A percentile compares a stretch with the other conserved stretches of the same genome.
phyloP scores from a whole-genome alignment of 2,797 vertebrate species.

The Tragelaphus oryx region DNA sequence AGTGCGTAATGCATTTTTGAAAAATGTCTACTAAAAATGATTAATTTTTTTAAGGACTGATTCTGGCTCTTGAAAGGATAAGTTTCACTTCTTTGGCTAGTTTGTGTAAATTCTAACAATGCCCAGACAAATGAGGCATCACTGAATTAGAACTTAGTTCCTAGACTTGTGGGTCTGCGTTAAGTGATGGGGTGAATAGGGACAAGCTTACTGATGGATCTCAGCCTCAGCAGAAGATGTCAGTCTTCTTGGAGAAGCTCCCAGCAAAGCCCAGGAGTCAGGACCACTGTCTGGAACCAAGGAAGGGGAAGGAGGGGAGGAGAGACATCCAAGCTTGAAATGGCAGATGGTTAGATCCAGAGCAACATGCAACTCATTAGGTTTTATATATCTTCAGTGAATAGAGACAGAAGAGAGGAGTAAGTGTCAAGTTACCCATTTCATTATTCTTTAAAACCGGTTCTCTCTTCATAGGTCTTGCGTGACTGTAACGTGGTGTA shows the following conservation, averaged over 20 bases:
- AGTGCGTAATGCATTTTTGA: slow-evolving; percentile 9
- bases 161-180: neutral
- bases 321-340: slow-evolving; percentile 15
- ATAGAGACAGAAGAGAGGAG: slow-evolving; percentile 29
- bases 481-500: neutral
- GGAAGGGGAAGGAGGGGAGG: neutral
- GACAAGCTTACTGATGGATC: neutral
- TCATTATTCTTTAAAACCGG: slow-evolving; percentile 43
- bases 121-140: neutral
- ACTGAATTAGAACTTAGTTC: neutral
- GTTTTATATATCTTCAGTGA: slow-evolving; percentile 44
- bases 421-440: slow-evolving; percentile 25
- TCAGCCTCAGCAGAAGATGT: neutral
- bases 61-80: slow-evolving; percentile 18
- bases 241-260: neutral
- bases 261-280: neutral
- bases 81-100: neutral
- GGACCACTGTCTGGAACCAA: neutral
- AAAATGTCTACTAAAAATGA: slow-evolving; percentile 49
- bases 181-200: neutral
- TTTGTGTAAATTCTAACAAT: neutral
- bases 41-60: slow-evolving; percentile 11
- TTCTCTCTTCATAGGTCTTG: neutral
- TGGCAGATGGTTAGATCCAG: neutral
- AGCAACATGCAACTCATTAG: slow-evolving; percentile 8